Conservation (phyloP, 2,888 invertebrate genomes). For the Stenodema calcarata region DNA sequence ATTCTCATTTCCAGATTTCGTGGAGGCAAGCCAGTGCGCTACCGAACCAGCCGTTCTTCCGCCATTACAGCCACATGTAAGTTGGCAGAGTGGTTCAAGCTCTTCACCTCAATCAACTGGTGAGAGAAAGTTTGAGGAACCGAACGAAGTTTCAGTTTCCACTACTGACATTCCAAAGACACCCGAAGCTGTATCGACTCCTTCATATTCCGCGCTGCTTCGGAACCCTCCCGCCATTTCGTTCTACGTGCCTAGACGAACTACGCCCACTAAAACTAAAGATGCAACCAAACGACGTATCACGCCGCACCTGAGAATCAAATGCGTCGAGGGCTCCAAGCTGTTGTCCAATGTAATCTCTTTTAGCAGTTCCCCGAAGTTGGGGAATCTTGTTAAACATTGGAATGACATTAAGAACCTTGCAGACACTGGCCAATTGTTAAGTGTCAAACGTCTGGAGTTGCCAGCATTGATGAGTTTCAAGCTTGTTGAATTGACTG, state of each 20-base stretch:
- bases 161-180: no score
- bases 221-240: background rate
- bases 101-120: no score
- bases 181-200: background rate
- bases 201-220: background rate
- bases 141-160: no score
- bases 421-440: conserved; percentile 59
- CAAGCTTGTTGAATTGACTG: background rate
- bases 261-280: background rate
- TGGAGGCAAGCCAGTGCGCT: no score
- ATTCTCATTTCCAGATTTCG: no score
- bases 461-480: background rate
- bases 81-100: no score
- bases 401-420: background rate
- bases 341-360: background rate
- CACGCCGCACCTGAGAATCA: background rate
- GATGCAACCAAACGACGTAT: background rate
- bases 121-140: no score
- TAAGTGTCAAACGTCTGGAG: background rate
- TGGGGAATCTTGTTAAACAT: background rate
- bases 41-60: no score
- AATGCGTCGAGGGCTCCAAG: background rate
- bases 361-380: background rate
- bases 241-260: conserved; percentile 10
- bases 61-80: no score